These are phyloP conservation scores for Xyliphius kryptos DNA, from an alignment of 2,113 vertebrate species.

Conservation along the genomic window DNA sequence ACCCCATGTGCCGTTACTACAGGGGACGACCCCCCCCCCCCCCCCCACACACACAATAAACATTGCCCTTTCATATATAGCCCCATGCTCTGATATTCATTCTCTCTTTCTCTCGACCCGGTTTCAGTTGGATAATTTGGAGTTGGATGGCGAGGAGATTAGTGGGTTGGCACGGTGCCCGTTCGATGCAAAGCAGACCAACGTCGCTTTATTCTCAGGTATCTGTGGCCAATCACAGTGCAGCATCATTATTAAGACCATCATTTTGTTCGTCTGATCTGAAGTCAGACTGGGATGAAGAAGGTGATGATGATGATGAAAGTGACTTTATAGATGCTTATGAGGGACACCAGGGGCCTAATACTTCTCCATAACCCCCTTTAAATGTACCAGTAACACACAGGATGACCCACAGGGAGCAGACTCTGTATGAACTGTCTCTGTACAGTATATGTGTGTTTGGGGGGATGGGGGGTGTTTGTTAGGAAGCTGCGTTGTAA, in stretches of 20 bases:
- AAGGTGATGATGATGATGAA: too few species aligned
- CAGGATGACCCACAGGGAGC: too few species aligned
- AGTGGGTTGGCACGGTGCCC: slow-evolving; percentile 96
- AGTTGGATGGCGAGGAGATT: slow-evolving; percentile 98
- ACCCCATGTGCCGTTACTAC: slow-evolving; percentile 97
- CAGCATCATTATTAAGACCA: too few species aligned
- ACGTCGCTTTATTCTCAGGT: slow-evolving; percentile 98
- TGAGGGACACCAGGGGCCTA: too few species aligned
- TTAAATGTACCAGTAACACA: too few species aligned
- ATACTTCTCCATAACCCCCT: too few species aligned
- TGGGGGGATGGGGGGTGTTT: slow-evolving; percentile 33
- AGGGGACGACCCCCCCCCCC: slow-evolving; percentile 70
- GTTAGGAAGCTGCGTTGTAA: too few species aligned
- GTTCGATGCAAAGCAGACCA: slow-evolving; percentile 98
- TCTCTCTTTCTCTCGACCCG: slow-evolving; percentile 39
- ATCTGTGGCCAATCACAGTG: slow-evolving; percentile 31
- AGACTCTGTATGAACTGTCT: background rate
- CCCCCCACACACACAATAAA: too few species aligned
- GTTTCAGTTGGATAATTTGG: slow-evolving; percentile 88
- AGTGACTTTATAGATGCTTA: too few species aligned
- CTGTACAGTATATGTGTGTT: slow-evolving; percentile 36
- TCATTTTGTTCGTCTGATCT: too few species aligned
- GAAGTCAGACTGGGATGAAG: too few species aligned
- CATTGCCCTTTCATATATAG: background rate
- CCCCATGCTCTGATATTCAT: background rate